These are phyloP conservation scores for Parambassis ranga DNA, from an alignment of 2,797 vertebrate species.

Conservation along the genomic window DNA sequence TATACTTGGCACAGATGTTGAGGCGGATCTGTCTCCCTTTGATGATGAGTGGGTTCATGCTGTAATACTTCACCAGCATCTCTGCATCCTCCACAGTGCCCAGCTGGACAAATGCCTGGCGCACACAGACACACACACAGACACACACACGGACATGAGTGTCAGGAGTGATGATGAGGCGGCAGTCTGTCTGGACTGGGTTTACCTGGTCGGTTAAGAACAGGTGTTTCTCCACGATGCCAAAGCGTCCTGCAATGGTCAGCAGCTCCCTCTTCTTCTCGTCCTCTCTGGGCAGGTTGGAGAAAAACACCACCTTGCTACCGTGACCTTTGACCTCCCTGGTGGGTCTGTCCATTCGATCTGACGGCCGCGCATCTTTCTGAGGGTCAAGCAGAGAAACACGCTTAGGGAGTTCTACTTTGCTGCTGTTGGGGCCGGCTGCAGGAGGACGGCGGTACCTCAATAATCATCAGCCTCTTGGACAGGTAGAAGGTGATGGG, in stretches of 20 bases:
- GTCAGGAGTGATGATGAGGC: no score
- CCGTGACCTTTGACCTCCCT: conserved; percentile 45
- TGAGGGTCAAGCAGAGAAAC: conserved; percentile 17
- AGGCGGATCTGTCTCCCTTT: conserved; percentile 87
- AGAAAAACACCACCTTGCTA: conserved; percentile 83
- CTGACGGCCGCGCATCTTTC: conserved; percentile 47
- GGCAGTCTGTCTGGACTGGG: background rate
- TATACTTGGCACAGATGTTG: conserved; percentile 95
- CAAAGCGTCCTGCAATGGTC: conserved; percentile 75
- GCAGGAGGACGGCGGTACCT: conserved; percentile 75
- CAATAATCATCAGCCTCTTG: conserved; percentile 89
- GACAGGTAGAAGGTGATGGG: conserved; percentile 90
- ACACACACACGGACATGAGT: no score
- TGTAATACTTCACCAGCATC: conserved; percentile 94
- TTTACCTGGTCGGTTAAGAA: conserved; percentile 78
- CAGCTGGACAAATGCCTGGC: conserved; percentile 96
- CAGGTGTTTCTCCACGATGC: conserved; percentile 80
- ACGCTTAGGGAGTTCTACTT: no score
- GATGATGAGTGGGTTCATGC: conserved; percentile 88
- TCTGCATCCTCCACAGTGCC: conserved; percentile 89
- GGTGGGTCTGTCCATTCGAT: conserved; percentile 14
- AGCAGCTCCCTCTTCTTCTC: conserved; percentile 81
- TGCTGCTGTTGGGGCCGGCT: no score
- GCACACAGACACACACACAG: background rate
- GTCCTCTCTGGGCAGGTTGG: conserved; percentile 76